Base-by-base conservation (phyloP, 2,888 invertebrate species). In the Acrobasis suavella region DNA sequence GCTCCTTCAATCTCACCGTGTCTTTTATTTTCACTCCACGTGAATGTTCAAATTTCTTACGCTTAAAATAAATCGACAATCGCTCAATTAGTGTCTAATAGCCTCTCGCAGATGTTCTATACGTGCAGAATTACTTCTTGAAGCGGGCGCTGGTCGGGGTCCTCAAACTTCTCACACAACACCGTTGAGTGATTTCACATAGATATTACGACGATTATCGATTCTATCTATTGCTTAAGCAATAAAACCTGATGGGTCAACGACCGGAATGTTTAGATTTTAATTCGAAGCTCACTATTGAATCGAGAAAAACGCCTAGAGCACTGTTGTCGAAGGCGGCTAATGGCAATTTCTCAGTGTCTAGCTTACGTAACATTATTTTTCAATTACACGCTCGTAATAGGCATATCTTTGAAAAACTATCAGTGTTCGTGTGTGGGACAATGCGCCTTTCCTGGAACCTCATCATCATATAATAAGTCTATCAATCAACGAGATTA, bases 401-500 rank as follows among this genome's bases (percentile, higher is more conserved):
- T 76, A 73, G 80, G 77, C 79, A 79, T 80, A 81, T 81, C 82
- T 83, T 78, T 80, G 80, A 79, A 77, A 82, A 83, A 83, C 81
- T 78, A 81, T 81, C 75, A 75, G 73, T 72, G 75, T 73, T 75
- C 78, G 70, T 7, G 32, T 32, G 32, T 82, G 80, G 81, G 80
- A 85, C 85, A 84, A 82, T 80, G 73, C 76, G 64, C 67, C 81
- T 85, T 87, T 83, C 81, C 82, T 82, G 81, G 83, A 82, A 85
- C 82, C 83, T 82, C 83, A 84, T 85, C 86, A 82, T 83, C 81
- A 81, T 81, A 87, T 85, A 86, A 86, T 86, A 85, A 83, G 81
- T 82, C 83, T 78, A 89, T 89, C 86, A 86, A 87, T 89, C 88
- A 87, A 81, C 75, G 69, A 85, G 83, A 85, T 86, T 85, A 84